These are phyloP conservation scores for Leucoma salicis DNA, from an alignment of 2,888 invertebrate genomes.

Conservation along the genomic window DNA sequence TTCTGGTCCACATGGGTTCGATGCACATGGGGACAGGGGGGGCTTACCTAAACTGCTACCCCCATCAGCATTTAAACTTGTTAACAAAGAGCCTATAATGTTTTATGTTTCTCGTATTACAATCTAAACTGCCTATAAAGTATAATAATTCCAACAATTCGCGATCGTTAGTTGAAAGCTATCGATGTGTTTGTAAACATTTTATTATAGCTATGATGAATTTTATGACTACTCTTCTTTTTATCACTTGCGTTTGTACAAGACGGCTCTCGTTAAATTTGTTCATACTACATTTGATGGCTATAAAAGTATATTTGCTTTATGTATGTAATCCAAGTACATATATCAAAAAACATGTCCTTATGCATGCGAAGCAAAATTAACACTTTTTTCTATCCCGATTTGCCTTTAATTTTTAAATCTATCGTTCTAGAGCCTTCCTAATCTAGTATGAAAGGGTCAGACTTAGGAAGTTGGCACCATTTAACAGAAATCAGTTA, in stretches of 20 bases:
- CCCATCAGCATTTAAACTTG: background rate
- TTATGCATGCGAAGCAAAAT: too few relatives aligned
- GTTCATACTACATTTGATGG: constrained; percentile 21
- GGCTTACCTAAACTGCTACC: too few relatives aligned
- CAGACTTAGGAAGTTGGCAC: too few relatives aligned
- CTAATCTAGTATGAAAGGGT: too few relatives aligned
- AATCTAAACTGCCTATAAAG: constrained; percentile 9
- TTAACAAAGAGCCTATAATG: background rate
- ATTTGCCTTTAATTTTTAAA: too few relatives aligned
- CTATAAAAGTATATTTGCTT: constrained; percentile 13
- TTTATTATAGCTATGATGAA: constrained; percentile 30
- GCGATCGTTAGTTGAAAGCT: constrained; percentile 21
- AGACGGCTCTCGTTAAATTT: constrained; percentile 14
- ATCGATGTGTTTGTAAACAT: constrained; percentile 18
- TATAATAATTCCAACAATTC: constrained; percentile 10
- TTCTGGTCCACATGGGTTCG: too few relatives aligned
- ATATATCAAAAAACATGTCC: too few relatives aligned
- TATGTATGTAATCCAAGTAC: too few relatives aligned
- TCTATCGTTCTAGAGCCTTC: too few relatives aligned
- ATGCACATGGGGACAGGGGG: too few relatives aligned
- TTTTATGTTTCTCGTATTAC: constrained; percentile 1
- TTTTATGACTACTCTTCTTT: constrained; percentile 29
- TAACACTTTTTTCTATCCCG: too few relatives aligned
- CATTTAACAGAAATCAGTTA: too few relatives aligned
- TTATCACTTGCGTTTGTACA: constrained; percentile 28